Conservation (phyloP, 1,140 invertebrate genomes). For the Colletes gigas region DNA sequence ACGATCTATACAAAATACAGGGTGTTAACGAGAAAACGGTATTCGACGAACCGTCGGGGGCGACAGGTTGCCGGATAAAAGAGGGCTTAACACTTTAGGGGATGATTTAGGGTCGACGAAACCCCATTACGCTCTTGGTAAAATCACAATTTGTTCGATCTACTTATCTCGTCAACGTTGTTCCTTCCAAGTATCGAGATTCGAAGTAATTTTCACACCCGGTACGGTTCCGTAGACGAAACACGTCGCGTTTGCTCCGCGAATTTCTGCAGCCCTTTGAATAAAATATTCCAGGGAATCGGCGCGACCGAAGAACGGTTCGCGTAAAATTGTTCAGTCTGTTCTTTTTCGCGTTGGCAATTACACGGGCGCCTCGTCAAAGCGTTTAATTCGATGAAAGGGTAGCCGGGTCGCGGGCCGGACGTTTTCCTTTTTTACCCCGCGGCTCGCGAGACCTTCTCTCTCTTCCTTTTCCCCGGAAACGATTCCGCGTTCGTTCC, state of each 20-base stretch:
- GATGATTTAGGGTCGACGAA: no score
- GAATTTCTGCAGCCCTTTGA: conserved; percentile 1
- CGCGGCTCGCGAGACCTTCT: background rate
- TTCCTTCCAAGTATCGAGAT: no score
- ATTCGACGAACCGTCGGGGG: no score
- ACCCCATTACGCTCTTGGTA: no score
- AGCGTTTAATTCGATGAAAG: conserved; percentile 24
- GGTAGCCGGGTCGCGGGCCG: conserved; percentile 5
- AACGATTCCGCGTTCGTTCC: conserved; percentile 23
- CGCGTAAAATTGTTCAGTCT: conserved; percentile 9
- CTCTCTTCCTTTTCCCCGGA: background rate
- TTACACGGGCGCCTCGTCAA: conserved; percentile 19
- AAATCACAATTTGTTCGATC: no score
- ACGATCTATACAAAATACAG: no score
- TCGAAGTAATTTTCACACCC: background rate
- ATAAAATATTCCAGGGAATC: conserved; percentile 18
- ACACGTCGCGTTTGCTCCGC: background rate
- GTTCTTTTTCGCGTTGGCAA: conserved; percentile 6
- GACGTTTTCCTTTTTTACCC: conserved; percentile 6
- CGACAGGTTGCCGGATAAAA: no score
- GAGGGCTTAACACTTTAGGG: no score
- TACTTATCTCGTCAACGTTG: no score
- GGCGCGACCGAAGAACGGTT: background rate
- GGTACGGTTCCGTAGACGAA: background rate
- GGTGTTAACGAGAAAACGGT: no score